These are phyloP conservation scores for Trachelipus rathkii DNA, from an alignment of 1,140 invertebrate genomes.

Conservation along the genomic window DNA sequence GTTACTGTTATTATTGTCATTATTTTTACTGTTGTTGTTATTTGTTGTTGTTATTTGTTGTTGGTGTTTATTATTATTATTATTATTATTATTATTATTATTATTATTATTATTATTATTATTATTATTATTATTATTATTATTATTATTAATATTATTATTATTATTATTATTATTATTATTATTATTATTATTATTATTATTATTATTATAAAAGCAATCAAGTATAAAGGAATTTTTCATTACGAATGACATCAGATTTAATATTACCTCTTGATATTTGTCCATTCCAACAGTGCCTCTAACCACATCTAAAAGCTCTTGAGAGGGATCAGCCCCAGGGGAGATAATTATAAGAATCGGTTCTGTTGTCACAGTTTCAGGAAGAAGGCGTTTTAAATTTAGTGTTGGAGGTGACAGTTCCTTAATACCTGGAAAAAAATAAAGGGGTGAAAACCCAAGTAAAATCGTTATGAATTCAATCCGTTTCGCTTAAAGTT, in stretches of 20 bases:
- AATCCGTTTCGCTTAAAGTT: not conserved
- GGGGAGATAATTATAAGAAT: conserved; percentile 70
- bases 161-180: no score
- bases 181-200: no score
- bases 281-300: conserved; percentile 56
- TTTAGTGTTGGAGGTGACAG: conserved; percentile 62
- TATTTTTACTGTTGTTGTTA: no score
- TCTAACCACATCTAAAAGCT: conserved; percentile 63
- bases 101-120: not conserved
- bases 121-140: conserved; percentile 16
- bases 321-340: conserved; percentile 77
- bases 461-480: conserved; percentile 35
- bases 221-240: no score
- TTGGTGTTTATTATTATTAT: no score
- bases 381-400: conserved; percentile 58
- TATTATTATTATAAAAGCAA: no score
- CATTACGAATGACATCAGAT: not conserved
- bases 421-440: conserved; percentile 56
- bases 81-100: no score
- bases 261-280: conserved; percentile 58
- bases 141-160: not conserved
- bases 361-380: conserved; percentile 61
- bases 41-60: no score
- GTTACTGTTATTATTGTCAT: no score
- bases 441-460: no score